A percentile compares a stretch with the other conserved stretches of the same genome.
Evolutionary conservation across 2,113 vertebrate species (phyloP).

Genomic region (Rhinopithecus roxellana): DNA sequence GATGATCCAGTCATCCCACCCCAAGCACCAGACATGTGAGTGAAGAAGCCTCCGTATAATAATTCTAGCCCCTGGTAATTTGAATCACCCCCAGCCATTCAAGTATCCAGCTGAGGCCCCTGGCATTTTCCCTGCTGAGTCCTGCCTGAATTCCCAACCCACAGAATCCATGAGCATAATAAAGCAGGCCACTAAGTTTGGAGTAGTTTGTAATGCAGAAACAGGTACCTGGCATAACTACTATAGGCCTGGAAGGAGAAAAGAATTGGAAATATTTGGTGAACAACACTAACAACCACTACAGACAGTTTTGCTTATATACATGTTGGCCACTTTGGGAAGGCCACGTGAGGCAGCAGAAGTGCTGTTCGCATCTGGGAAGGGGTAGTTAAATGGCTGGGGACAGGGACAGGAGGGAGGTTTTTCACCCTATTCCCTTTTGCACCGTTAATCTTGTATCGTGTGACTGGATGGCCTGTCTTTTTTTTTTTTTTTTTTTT

Average conservation of each 20-base stretch:
- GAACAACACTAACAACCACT: background rate
- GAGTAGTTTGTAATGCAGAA: background rate
- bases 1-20: background rate
- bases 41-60: background rate
- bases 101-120: background rate
- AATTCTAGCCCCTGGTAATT: background rate
- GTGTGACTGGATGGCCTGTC: background rate
- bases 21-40: background rate
- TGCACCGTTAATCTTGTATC: background rate
- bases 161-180: background rate
- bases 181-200: background rate
- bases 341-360: background rate
- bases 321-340: background rate
- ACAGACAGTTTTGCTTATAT: background rate
- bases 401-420: background rate
- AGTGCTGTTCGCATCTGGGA: background rate
- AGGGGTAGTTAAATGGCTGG: background rate
- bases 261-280: background rate
- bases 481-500: background rate
- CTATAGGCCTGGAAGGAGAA: background rate
- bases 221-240: background rate
- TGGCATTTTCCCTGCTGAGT: background rate
- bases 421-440: background rate
- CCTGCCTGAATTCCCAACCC: background rate
- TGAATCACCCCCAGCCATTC: background rate